Evolutionary conservation across 2,797 vertebrate genomes (phyloP), one percentile per base, ranked within the genome.

Genomic region (Propithecus deckenii): DNA sequence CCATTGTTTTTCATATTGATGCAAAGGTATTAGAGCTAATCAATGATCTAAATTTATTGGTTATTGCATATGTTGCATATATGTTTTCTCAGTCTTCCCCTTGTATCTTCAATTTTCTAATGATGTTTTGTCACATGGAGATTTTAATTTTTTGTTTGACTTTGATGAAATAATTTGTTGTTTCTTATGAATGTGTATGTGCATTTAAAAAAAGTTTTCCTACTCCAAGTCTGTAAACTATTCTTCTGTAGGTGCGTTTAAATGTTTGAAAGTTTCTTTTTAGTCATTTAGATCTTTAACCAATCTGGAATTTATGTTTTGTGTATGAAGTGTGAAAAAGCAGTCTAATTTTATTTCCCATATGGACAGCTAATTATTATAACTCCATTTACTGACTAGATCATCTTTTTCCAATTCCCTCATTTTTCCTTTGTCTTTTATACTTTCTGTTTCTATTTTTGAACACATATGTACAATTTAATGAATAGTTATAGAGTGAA

Each of bases 281-380:
- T 13, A 41, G 17, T 48, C 7, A 48, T 30, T 86, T 61, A 84
- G 15, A 25, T 74, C 4, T 81, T 93, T 85, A 92, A 22, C 22
- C 30, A 81, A 94, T 78, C 74, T 76, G 81, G 80, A 94, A 94
- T 95, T 75, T 95, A 38, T 87, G 23, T 72, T 91, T 81, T 72
- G 48, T 84, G 5, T 85, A 46, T 50, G 35, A 93, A 18, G 28
- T 94, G 14, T 81, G 61, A 85, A 81, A 91, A 94, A 76, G 23
- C 28, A 88, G 46, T 84, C 23, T 86, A 61, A 81, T 88, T 96
- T 74, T 85, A 80, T 95, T 75, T 92, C 75, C 48, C 52, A 55
- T 52, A 78, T 74, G 55, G 14, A 72, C 13, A 78, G 4, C 22
- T 85, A 91, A 89, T 78, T 95, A 38, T 28, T 89, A 9, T n/a